These are phyloP conservation scores for Dascillus cervinus DNA, from an alignment of 2,888 invertebrate genomes.

Conservation along the genomic window DNA sequence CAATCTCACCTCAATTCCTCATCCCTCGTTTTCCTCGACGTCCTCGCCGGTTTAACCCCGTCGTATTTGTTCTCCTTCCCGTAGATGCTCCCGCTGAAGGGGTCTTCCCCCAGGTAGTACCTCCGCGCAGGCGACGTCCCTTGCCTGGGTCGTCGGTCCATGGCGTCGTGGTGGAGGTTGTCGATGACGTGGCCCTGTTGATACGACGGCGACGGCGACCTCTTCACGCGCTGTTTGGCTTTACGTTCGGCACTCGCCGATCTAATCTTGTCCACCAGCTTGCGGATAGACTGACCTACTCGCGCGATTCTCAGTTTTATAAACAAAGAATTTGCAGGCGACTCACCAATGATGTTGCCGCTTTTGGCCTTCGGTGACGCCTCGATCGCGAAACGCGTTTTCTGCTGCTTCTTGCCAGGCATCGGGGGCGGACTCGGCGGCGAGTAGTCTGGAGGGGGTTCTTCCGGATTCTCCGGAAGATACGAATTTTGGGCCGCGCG, in stretches of 20 bases:
- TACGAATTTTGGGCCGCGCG: slow-evolving; percentile 41
- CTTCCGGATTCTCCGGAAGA: slow-evolving; percentile 45
- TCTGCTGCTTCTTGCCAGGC: slow-evolving; percentile 56
- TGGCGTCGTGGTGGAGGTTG: slow-evolving; percentile 31
- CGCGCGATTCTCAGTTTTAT: neutral
- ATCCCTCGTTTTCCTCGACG: slow-evolving; percentile 30
- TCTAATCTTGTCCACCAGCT: slow-evolving; percentile 74
- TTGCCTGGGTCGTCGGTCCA: slow-evolving; percentile 27
- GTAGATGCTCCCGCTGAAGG: slow-evolving; percentile 74
- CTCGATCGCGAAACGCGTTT: slow-evolving; percentile 60
- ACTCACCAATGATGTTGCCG: slow-evolving; percentile 40
- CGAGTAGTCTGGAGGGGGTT: slow-evolving; percentile 67
- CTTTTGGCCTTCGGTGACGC: slow-evolving; percentile 31
- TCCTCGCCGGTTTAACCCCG: slow-evolving; percentile 48
- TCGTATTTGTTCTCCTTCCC: slow-evolving; percentile 80
- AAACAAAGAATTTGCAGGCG: neutral
- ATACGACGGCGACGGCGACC: slow-evolving; percentile 54
- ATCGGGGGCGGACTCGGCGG: slow-evolving; percentile 45
- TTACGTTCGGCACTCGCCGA: slow-evolving; percentile 64
- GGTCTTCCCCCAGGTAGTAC: slow-evolving; percentile 82
- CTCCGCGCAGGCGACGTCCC: slow-evolving; percentile 50
- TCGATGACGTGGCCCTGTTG: slow-evolving; percentile 50
- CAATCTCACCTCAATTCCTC: too few relatives aligned
- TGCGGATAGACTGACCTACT: slow-evolving; percentile 76
- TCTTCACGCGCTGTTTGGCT: slow-evolving; percentile 50